A percentile compares a stretch with the other conserved stretches of the same genome.
Evolutionary conservation across 1,140 invertebrate species (phyloP).

Genomic region (Delia radicum): DNA sequence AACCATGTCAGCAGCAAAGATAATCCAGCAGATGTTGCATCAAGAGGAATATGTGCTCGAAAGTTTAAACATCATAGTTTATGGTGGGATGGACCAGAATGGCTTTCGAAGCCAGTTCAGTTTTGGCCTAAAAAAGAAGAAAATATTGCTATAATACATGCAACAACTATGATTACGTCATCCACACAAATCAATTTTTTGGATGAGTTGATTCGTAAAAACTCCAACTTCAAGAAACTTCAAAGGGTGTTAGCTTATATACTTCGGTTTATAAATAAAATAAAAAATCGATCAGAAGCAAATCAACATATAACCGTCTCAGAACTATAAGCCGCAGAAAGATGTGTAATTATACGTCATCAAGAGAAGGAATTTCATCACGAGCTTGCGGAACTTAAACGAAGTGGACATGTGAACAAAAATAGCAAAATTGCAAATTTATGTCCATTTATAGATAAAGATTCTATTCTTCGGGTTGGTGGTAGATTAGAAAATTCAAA

Average conservation of each 20-base stretch:
- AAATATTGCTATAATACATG: neutral
- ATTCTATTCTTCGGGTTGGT: constrained; percentile 35
- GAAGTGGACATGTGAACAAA: neutral
- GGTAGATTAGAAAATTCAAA: constrained; percentile 32
- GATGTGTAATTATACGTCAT: neutral
- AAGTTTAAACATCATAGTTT: neutral
- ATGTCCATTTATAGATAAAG: constrained; percentile 31
- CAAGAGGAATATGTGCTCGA: neutral
- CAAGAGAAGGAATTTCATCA: neutral
- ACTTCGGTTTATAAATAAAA: neutral
- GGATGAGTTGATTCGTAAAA: neutral
- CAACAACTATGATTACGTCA: neutral
- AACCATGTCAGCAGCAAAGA: neutral
- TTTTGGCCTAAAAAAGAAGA: neutral
- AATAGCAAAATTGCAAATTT: neutral
- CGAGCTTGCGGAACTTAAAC: neutral
- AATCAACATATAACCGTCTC: neutral
- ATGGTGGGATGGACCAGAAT: constrained; percentile 20
- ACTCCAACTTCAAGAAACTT: neutral
- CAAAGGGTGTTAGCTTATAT: neutral
- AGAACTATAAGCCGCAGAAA: constrained; percentile 6
- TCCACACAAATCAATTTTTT: too few relatives aligned
- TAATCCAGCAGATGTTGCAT: constrained; percentile 18
- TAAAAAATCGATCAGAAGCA: neutral
- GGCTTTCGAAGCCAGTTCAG: neutral